Evolutionary conservation across 2,888 invertebrate species (phyloP).

Genomic region (Acanthococcus lagerstroemiae): DNA sequence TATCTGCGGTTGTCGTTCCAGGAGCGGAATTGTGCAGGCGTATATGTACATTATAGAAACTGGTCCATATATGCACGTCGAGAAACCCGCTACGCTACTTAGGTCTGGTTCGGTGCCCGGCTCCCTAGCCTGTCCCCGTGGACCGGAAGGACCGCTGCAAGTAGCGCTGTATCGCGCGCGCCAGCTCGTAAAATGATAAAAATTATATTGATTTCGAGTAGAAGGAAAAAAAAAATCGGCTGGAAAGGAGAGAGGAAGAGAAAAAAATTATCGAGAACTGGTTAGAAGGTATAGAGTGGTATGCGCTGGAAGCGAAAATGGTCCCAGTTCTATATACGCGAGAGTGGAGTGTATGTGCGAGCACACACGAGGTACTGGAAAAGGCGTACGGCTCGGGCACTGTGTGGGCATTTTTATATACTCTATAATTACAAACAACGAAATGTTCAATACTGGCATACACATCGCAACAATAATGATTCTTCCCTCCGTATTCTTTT

Average conservation of each 20-base stretch:
- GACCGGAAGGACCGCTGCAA: too few species aligned
- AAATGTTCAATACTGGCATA: background rate
- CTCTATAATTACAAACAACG: background rate
- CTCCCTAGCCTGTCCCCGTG: too few species aligned
- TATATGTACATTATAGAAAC: too few species aligned
- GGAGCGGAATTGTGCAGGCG: too few species aligned
- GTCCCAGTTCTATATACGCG: conserved; percentile 20
- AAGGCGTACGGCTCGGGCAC: background rate
- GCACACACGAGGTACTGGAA: background rate
- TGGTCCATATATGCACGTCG: too few species aligned
- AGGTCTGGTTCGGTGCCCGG: too few species aligned
- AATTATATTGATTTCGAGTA: too few species aligned
- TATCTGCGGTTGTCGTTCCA: too few species aligned
- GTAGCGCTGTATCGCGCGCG: too few species aligned
- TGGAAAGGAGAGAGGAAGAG: background rate
- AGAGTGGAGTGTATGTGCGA: background rate
- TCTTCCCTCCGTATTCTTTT: background rate
- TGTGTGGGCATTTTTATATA: background rate
- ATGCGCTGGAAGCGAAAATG: conserved; percentile 17
- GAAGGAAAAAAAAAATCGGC: too few species aligned
- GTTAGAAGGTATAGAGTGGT: conserved; percentile 1
- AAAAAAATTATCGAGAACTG: background rate
- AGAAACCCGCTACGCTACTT: too few species aligned
- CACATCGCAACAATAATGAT: background rate
- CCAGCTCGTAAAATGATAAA: too few species aligned